These are phyloP conservation scores for Scyliorhinus canicula DNA, from an alignment of 2,797 vertebrate species.

Conservation along the genomic window DNA sequence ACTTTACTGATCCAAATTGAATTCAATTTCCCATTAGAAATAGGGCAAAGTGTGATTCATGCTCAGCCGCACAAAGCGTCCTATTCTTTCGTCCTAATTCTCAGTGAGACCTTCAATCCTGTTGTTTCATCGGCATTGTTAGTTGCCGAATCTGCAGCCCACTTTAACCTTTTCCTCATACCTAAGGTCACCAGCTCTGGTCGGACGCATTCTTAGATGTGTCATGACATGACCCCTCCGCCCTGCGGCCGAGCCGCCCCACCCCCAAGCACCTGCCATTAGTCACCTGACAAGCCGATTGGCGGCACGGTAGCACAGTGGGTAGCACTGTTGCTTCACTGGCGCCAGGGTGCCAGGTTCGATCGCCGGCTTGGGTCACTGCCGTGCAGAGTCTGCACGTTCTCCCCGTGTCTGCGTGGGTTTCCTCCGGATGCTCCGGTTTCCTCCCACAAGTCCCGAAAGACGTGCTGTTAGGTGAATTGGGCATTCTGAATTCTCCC, in stretches of 20 bases:
- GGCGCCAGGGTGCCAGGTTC: too few species aligned
- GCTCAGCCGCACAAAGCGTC: background rate
- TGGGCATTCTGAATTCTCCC: too few species aligned
- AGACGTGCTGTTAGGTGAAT: too few species aligned
- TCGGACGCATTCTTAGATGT: background rate
- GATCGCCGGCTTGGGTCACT: too few species aligned
- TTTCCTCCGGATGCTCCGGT: too few species aligned
- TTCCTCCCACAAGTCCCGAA: too few species aligned
- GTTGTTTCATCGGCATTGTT: background rate
- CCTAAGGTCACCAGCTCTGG: background rate
- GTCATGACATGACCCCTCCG: background rate
- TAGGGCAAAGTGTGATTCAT: background rate
- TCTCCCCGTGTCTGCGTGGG: too few species aligned
- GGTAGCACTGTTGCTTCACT: too few species aligned
- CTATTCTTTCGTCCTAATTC: background rate
- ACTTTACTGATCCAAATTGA: constrained; percentile 19
- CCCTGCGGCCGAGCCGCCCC: too few species aligned
- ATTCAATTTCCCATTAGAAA: constrained; percentile 33
- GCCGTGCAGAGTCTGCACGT: too few species aligned
- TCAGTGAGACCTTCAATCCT: background rate
- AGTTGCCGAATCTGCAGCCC: background rate
- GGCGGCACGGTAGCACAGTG: too few species aligned
- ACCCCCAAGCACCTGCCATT: background rate
- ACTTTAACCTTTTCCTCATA: background rate
- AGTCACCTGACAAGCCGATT: background rate